phyloP scores from a whole-genome alignment of 2,888 invertebrate species.

The Phortica magna region DNA sequence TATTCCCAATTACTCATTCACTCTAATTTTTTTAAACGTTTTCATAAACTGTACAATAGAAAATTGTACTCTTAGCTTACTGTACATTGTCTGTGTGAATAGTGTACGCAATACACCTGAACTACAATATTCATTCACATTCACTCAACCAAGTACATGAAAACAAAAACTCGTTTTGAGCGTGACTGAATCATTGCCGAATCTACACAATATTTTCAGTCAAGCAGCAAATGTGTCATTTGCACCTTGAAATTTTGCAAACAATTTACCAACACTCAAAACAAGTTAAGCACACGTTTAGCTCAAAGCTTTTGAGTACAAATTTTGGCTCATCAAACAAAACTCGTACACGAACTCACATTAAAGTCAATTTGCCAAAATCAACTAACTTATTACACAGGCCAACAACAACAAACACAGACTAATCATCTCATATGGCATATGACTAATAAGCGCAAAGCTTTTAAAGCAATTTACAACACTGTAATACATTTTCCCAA shows the following conservation, averaged over 20 bases:
- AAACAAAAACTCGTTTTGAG: too few species aligned
- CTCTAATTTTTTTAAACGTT: too few species aligned
- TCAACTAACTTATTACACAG: slow-evolving; percentile 65
- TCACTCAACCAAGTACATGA: too few species aligned
- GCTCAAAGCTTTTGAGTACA: slow-evolving; percentile 39
- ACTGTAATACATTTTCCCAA: not conserved
- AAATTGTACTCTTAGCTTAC: too few species aligned
- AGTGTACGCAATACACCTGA: too few species aligned
- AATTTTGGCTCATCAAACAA: slow-evolving; percentile 12
- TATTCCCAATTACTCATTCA: too few species aligned
- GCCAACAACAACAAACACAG: slow-evolving; percentile 60
- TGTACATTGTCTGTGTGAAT: too few species aligned
- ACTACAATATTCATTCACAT: too few species aligned
- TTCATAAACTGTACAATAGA: too few species aligned
- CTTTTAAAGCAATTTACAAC: slow-evolving; percentile 44
- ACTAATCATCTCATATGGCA: slow-evolving; percentile 59
- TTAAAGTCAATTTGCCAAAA: slow-evolving; percentile 65
- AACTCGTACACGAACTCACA: slow-evolving; percentile 54
- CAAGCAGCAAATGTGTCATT: not conserved
- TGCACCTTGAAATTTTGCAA: slow-evolving; percentile 50
- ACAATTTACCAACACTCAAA: slow-evolving; percentile 40
- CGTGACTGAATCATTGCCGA: too few species aligned
- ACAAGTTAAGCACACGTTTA: slow-evolving; percentile 47
- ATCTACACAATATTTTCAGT: not conserved
- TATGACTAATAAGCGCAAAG: slow-evolving; percentile 50